phyloP scores from a whole-genome alignment of 1,140 invertebrate species.

The Sitobion miscanthi region DNA sequence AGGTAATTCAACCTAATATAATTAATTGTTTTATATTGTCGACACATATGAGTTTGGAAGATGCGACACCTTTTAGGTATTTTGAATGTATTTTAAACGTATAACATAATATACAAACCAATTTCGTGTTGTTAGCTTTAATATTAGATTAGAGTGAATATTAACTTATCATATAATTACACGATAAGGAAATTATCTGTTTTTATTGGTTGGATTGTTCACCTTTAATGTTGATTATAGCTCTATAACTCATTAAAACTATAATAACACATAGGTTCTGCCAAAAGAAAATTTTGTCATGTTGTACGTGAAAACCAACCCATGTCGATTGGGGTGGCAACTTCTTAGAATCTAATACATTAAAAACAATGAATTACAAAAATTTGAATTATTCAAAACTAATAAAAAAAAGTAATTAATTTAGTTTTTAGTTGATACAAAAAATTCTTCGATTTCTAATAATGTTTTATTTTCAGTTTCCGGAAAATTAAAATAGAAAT shows the following conservation, averaged over 20 bases:
- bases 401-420: neutral
- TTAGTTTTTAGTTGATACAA: conserved; percentile 32
- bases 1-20: too few species aligned
- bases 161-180: neutral
- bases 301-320: neutral
- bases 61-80: too few species aligned
- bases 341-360: neutral
- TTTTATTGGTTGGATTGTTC: neutral
- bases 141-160: neutral
- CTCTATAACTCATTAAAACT: neutral
- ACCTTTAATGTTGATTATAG: neutral
- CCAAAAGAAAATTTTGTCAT: neutral
- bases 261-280: neutral
- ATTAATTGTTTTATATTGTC: neutral
- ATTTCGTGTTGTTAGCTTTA: neutral
- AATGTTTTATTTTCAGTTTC: conserved; percentile 60
- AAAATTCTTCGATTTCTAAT: conserved; percentile 59
- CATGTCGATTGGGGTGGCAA: too few species aligned
- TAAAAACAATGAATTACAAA: neutral
- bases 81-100: too few species aligned
- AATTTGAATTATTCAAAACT: neutral
- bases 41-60: neutral
- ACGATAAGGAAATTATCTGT: neutral
- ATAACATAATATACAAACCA: neutral
- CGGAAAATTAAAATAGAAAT: conserved; percentile 59